These are phyloP conservation scores for Nicator chloris DNA, from an alignment of 2,113 vertebrate species.

Conservation along the genomic window DNA sequence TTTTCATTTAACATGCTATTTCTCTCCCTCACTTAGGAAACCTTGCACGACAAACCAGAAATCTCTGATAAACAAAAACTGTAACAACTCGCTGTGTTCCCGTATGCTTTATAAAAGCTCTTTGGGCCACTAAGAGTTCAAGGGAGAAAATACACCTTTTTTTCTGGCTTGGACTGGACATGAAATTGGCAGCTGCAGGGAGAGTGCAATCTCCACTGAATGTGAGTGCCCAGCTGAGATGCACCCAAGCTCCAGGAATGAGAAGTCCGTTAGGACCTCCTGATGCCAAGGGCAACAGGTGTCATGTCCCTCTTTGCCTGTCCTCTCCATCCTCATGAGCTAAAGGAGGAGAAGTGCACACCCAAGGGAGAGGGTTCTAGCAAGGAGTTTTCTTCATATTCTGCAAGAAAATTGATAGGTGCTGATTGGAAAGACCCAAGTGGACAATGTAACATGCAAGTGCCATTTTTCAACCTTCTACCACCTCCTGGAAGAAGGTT, in stretches of 20 bases:
- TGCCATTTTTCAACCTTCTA: background rate
- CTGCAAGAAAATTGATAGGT: background rate
- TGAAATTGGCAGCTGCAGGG: background rate
- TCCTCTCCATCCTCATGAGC: background rate
- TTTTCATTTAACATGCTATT: background rate
- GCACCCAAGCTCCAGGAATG: background rate
- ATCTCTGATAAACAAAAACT: background rate
- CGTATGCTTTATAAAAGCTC: background rate
- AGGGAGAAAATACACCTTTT: background rate
- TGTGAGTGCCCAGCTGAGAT: background rate
- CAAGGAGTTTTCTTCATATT: background rate
- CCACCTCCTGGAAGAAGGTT: background rate
- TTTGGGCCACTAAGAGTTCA: background rate
- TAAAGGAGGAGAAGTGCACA: background rate
- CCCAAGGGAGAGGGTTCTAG: background rate
- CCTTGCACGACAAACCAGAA: background rate
- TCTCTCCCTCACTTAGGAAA: background rate
- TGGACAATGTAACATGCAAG: background rate
- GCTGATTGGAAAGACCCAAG: background rate
- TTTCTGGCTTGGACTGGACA: rapidly evolving
- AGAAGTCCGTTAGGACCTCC: background rate
- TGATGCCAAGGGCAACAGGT: background rate
- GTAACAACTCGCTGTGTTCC: background rate
- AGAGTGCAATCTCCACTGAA: background rate
- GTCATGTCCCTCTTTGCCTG: background rate